Conservation (phyloP, 2,113 vertebrate genomes). For the Pluvialis apricaria region DNA sequence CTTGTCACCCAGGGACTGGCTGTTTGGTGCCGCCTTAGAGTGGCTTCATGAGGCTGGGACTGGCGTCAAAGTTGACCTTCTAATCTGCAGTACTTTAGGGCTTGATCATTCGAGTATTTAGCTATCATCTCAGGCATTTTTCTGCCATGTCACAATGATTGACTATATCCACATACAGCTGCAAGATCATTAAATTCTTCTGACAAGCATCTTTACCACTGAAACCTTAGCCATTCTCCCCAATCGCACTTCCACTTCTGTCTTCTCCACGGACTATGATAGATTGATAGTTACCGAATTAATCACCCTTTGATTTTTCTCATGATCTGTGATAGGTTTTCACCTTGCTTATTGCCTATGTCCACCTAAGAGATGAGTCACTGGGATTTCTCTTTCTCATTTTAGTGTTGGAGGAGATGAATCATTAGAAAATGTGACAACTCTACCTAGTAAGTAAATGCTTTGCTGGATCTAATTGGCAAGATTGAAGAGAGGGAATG, state of each 20-base stretch:
- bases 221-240: neutral
- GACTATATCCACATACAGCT: neutral
- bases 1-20: neutral
- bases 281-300: neutral
- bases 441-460: constrained; percentile 86
- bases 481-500: neutral
- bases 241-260: neutral
- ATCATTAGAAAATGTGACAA: constrained; percentile 80
- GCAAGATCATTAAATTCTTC: neutral
- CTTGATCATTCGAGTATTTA: neutral
- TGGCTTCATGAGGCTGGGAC: neutral
- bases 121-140: neutral
- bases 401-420: constrained; percentile 86
- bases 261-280: neutral
- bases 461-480: neutral
- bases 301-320: neutral
- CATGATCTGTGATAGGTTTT: neutral
- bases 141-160: neutral
- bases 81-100: neutral
- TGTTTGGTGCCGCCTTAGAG: neutral
- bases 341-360: neutral
- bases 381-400: neutral
- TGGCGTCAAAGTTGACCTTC: neutral
- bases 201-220: neutral
- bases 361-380: neutral